These are phyloP conservation scores for Sardinella longiceps DNA, from an alignment of 2,797 vertebrate genomes.

Conservation along the genomic window DNA sequence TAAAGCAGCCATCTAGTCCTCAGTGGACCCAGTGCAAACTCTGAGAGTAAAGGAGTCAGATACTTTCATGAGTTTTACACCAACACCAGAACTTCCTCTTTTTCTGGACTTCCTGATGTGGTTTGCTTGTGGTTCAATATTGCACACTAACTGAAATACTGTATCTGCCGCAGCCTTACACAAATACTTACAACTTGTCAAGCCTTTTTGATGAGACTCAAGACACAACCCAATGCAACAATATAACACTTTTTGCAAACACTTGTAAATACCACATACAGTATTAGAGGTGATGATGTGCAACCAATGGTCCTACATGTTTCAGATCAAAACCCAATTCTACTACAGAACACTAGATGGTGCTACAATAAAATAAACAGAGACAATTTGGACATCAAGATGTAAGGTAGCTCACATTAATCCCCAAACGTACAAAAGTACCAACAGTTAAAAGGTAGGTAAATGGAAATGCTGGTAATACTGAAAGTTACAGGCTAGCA, in stretches of 20 bases:
- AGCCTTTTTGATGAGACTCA: neutral
- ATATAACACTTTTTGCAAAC: neutral
- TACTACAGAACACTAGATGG: conserved; percentile 8
- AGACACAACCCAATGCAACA: neutral
- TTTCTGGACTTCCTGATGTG: conserved; percentile 17
- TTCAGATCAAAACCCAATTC: neutral
- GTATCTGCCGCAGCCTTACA: neutral
- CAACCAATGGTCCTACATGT: too few relatives aligned
- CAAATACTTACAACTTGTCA: neutral
- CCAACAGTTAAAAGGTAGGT: neutral
- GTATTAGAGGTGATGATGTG: too few relatives aligned
- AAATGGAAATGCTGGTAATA: neutral
- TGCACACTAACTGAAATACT: neutral
- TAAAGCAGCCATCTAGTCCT: neutral
- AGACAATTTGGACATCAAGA: neutral
- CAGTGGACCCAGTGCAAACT: neutral
- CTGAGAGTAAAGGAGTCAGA: neutral
- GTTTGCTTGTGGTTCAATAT: neutral
- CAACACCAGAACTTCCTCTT: conserved; percentile 23
- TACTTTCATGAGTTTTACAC: neutral
- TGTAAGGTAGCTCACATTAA: neutral
- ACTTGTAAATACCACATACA: too few relatives aligned
- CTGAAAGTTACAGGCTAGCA: too few relatives aligned
- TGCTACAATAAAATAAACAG: neutral
- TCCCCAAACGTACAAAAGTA: neutral